phyloP scores from a whole-genome alignment of 2,113 vertebrate species.

The Anthoscopus minutus region DNA sequence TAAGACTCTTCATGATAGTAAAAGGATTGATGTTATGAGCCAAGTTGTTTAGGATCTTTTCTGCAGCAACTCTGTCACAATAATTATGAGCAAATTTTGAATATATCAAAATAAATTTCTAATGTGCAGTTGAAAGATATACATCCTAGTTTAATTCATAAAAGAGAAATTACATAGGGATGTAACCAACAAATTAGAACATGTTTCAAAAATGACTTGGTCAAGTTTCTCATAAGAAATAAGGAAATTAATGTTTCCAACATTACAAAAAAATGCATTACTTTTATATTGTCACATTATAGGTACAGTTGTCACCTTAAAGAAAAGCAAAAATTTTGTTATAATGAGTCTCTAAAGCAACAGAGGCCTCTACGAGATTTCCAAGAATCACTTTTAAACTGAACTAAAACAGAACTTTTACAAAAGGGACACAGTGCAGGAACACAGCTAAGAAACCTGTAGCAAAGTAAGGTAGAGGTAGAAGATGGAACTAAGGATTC shows the following conservation, averaged over 20 bases:
- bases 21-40: neutral
- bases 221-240: neutral
- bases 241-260: neutral
- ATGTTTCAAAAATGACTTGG: neutral
- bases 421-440: neutral
- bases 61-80: neutral
- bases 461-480: neutral
- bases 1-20: neutral
- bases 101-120: neutral
- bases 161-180: neutral
- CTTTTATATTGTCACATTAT: neutral
- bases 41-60: neutral
- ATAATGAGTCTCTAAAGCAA: neutral
- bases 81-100: neutral
- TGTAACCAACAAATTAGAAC: neutral
- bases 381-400: neutral
- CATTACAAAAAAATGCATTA: neutral
- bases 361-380: neutral
- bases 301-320: neutral
- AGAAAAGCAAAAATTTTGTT: neutral
- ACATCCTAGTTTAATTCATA: neutral
- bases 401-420: neutral
- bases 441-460: neutral
- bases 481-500: neutral
- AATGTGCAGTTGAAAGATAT: neutral